A percentile compares a stretch with the other conserved stretches of the same genome.
Evolutionary conservation across 2,797 vertebrate species (phyloP).

Genomic region (Kryptopterus vitreolus): DNA sequence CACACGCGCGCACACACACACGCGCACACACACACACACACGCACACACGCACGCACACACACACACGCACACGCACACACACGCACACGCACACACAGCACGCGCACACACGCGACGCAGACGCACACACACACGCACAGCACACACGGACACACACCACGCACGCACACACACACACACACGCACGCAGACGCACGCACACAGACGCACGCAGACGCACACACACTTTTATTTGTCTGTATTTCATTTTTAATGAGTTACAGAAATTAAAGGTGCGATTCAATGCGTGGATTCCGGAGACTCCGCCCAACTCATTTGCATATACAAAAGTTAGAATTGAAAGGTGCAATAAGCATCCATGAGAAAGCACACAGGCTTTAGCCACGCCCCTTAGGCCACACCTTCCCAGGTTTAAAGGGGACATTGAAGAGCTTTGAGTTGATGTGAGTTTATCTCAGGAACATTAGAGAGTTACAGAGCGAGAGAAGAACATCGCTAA

Average conservation of each 20-base stretch:
- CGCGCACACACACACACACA: not conserved
- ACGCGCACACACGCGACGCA: too few relatives aligned
- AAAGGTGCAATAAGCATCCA: not conserved
- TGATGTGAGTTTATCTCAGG: not conserved
- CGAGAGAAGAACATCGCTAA: not conserved
- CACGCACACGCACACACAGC: too few relatives aligned
- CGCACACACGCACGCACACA: too few relatives aligned
- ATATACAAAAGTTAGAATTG: not conserved
- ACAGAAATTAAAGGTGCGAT: not conserved
- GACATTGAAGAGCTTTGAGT: too few relatives aligned
- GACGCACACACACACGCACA: too few relatives aligned
- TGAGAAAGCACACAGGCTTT: too few relatives aligned
- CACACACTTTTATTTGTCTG: not conserved
- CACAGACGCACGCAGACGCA: too few relatives aligned
- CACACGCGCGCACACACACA: not conserved
- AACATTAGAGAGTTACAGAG: not conserved
- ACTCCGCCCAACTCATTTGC: conserved; percentile 8
- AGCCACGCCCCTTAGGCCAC: not conserved
- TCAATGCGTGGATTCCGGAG: not conserved
- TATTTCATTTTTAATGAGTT: not conserved
- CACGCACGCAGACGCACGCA: too few relatives aligned
- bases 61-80: too few relatives aligned
- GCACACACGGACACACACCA: too few relatives aligned
- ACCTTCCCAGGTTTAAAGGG: not conserved
- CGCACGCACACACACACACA: not conserved